Evolutionary conservation across 2,113 vertebrate species (phyloP), one percentile per base, ranked within the genome.

Genomic region (Pterocles burchelli): DNA sequence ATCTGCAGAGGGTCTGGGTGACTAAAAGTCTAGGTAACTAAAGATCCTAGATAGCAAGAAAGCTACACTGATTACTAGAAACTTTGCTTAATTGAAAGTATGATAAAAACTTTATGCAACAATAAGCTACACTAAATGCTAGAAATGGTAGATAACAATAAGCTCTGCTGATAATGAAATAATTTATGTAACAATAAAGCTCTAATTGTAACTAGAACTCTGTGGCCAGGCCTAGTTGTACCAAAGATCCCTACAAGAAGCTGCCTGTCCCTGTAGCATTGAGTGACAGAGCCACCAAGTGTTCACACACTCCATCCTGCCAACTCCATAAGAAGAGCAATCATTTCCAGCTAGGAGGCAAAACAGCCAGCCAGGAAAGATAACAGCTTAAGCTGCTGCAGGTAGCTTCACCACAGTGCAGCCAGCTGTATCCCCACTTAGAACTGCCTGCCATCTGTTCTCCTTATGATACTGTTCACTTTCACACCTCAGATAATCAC

Each of bases 371-470:
- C 71, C 75, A 79, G 85, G 48, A 78, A 84, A 91, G 68, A 36
- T 29, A 95, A 85, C 57, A 87, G 73, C 84, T 74, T 70, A 73
- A 87, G 57, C 59, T 94, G 77, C 90, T 96, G 81, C 88, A 96
- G 94, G 88, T 91, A 95, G 74, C 77, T 91, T 85, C 77, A 75
- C 52, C 62, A 57, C 67, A 83, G 41, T 7, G 2, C 73, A 91
- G 66, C 36, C 75, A 88, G 66, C 38, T 12, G 2, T 55, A 55
- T 70, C 52, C 33, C 52, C 29, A 19, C 79, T 63, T 80, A 84
- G 66, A 96, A 78, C 57, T 33, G 71, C 90, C 87, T 93, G 79
- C 93, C 91, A 95, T 93, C 94, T 95, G 86, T 43, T 93, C 86
- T 84, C 65, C 81, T 84, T 77, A 58, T 34, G 76, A 80, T 63